These are phyloP conservation scores for Acrocera orbiculus DNA, from an alignment of 2,888 invertebrate species.

Conservation along the genomic window DNA sequence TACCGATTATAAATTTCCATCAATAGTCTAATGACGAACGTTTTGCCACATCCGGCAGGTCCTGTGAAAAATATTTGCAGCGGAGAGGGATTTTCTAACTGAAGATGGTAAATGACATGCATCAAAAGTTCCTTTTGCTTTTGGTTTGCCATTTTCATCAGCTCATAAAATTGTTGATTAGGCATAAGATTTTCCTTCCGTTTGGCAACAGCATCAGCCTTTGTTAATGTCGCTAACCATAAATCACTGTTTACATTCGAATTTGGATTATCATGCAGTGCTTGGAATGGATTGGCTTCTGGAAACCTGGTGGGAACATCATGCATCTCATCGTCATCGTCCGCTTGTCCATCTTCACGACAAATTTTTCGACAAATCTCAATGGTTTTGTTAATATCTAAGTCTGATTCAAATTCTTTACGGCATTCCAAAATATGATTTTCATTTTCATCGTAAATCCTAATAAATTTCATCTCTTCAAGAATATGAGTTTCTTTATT, in stretches of 20 bases:
- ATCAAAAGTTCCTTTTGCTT: slow-evolving; percentile 13
- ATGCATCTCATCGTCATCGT: slow-evolving; percentile 10
- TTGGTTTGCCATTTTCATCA: slow-evolving; percentile 14
- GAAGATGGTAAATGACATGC: slow-evolving; percentile 12
- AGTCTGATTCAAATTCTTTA: slow-evolving; percentile 14
- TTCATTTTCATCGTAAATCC: slow-evolving; percentile 12
- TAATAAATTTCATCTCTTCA: slow-evolving; percentile 11
- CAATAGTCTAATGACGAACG: neutral
- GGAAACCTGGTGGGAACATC: slow-evolving; percentile 9
- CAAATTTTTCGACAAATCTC: slow-evolving; percentile 16
- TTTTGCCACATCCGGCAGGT: too few species aligned
- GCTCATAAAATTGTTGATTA: slow-evolving; percentile 11
- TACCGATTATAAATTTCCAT: slow-evolving; percentile 19
- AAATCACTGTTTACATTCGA: slow-evolving; percentile 13
- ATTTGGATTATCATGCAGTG: slow-evolving; percentile 14
- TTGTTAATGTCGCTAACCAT: slow-evolving; percentile 14
- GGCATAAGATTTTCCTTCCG: slow-evolving; percentile 16
- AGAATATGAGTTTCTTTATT: slow-evolving; percentile 12
- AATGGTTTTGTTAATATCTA: slow-evolving; percentile 18
- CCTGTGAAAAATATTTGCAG: slow-evolving; percentile 18
- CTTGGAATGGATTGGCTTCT: slow-evolving; percentile 13
- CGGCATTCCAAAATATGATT: slow-evolving; percentile 10
- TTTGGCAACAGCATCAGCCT: slow-evolving; percentile 16
- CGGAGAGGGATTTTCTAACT: slow-evolving; percentile 7
- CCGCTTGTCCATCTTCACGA: slow-evolving; percentile 9